Conservation (phyloP, 2,797 vertebrate genomes). For the Moxostoma hubbsi region DNA sequence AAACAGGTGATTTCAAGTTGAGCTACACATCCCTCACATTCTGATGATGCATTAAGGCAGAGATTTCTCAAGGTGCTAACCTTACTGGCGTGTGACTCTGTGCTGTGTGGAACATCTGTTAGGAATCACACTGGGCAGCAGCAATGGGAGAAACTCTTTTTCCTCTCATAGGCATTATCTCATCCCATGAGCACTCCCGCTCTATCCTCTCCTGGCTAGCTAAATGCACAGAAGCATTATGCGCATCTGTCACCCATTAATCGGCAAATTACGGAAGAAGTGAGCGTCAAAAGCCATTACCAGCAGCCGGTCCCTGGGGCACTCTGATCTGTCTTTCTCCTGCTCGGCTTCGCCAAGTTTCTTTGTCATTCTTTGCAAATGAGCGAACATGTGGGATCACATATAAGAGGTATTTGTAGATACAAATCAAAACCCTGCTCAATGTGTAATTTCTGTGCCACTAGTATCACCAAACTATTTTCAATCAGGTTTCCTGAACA, state of each 20-base stretch:
- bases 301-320: conserved; percentile 45
- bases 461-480: too few species aligned
- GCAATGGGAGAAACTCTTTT: conserved; percentile 59
- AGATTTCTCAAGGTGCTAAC: conserved; percentile 54
- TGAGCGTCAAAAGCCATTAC: conserved; percentile 71
- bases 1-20: too few species aligned
- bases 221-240: conserved; percentile 73
- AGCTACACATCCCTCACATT: too few species aligned
- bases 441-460: too few species aligned
- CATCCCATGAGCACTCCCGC: conserved; percentile 64
- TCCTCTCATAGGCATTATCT: conserved; percentile 75
- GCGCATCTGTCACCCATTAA: conserved; percentile 80
- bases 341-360: conserved; percentile 7
- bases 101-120: conserved; percentile 79
- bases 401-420: too few species aligned
- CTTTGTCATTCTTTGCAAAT: conserved; percentile 28
- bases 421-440: too few species aligned
- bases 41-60: conserved; percentile 47
- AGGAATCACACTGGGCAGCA: conserved; percentile 45
- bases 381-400: background rate
- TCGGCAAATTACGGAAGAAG: conserved; percentile 73
- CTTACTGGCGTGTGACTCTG: conserved; percentile 29
- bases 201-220: conserved; percentile 65
- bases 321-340: conserved; percentile 19
- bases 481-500: too few species aligned